These are phyloP conservation scores for Tetrax tetrax DNA, from an alignment of 2,113 vertebrate genomes.

Conservation along the genomic window DNA sequence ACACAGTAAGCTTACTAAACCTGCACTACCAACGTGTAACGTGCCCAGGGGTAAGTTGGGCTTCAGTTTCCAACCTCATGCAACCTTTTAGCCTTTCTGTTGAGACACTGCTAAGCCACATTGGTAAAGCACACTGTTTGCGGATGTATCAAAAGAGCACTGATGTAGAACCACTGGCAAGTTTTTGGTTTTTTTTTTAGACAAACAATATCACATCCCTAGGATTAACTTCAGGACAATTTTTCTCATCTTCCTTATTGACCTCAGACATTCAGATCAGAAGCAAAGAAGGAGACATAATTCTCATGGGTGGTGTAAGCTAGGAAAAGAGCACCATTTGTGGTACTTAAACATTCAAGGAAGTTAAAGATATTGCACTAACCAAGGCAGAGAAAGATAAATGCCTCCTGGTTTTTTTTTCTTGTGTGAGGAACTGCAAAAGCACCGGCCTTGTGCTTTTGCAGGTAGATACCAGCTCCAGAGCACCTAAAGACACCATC, in stretches of 20 bases:
- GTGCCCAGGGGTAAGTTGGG: not conserved
- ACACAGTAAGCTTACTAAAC: not conserved
- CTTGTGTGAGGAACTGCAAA: not conserved
- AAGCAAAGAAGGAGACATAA: not conserved
- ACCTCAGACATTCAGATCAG: not conserved
- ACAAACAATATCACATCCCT: not conserved
- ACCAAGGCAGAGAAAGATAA: not conserved
- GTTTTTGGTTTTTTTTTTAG: not conserved
- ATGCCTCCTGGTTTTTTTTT: not conserved
- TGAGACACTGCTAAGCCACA: not conserved
- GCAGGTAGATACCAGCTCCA: not conserved
- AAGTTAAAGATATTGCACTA: not conserved
- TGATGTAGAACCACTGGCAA: not conserved
- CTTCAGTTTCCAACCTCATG: not conserved
- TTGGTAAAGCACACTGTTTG: not conserved
- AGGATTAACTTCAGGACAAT: not conserved
- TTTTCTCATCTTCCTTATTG: not conserved
- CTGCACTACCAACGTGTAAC: rapidly evolving
- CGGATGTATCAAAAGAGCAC: not conserved
- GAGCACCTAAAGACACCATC: not conserved
- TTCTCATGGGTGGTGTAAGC: not conserved
- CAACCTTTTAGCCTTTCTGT: not conserved
- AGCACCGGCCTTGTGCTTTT: not conserved
- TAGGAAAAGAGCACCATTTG: not conserved
- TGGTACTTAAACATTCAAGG: not conserved